A percentile compares a stretch with the other conserved stretches of the same genome.
Evolutionary conservation across 2,888 invertebrate species (phyloP).

Genomic region (Endotricha flammealis): DNA sequence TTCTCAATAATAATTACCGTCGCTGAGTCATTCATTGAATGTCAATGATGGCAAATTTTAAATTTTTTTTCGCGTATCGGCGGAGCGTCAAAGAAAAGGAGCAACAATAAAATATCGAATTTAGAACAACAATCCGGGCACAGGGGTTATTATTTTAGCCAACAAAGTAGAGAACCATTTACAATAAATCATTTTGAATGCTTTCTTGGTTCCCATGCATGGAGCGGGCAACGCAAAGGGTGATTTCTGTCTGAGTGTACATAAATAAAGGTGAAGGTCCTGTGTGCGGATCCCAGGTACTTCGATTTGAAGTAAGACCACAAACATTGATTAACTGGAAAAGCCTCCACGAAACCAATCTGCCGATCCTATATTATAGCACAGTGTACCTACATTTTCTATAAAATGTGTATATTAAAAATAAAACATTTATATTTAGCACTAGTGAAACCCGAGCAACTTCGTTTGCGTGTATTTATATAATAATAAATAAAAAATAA

Average conservation of each 20-base stretch:
- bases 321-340: conserved; percentile 28
- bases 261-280: conserved; percentile 76
- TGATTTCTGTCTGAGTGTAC: conserved; percentile 75
- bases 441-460: too few relatives aligned
- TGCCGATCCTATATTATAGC: too few relatives aligned
- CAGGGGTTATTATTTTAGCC: conserved; percentile 75
- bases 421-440: too few relatives aligned
- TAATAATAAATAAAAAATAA: too few relatives aligned
- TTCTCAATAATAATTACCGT: conserved; percentile 35
- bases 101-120: conserved; percentile 68
- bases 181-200: conserved; percentile 79
- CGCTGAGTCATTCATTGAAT: conserved; percentile 40
- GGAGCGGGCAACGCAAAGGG: conserved; percentile 74
- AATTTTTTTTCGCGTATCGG: conserved; percentile 55
- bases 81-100: conserved; percentile 53
- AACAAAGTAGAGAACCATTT: conserved; percentile 79
- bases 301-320: conserved; percentile 38
- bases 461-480: too few relatives aligned
- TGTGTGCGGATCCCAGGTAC: conserved; percentile 70
- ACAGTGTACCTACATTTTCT: too few relatives aligned
- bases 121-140: conserved; percentile 67
- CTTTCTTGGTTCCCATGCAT: conserved; percentile 74
- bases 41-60: conserved; percentile 41
- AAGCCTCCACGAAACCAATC: too few relatives aligned
- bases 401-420: too few relatives aligned